A percentile compares a stretch with the other conserved stretches of the same genome.
Conservation (phyloP, 2,113 vertebrate species). For the Camelus bactrianus region DNA sequence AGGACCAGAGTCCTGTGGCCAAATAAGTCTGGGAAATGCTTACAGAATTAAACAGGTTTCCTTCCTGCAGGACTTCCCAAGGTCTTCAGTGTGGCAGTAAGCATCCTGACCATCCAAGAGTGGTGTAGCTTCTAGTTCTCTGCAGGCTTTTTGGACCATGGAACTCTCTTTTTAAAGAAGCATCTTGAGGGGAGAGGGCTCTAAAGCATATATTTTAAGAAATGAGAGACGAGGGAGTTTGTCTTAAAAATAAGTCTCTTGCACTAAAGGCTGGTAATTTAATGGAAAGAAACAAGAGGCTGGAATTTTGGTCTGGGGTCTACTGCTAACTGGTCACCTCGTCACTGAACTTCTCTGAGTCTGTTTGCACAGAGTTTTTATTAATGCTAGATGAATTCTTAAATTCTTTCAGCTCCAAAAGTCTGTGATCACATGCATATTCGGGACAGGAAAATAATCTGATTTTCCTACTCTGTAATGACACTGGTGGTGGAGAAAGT, state of each 20-base stretch:
- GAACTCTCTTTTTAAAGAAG: not conserved
- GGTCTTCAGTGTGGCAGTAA: not conserved
- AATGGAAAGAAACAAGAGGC: not conserved
- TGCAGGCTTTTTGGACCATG: not conserved
- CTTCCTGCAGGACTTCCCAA: not conserved
- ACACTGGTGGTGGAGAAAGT: not conserved
- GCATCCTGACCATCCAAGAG: not conserved
- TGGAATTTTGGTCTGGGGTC: not conserved
- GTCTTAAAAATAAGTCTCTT: conserved; percentile 13
- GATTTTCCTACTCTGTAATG: not conserved
- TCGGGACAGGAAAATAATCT: not conserved
- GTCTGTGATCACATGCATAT: not conserved
- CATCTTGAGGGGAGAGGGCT: not conserved
- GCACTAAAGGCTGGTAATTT: not conserved
- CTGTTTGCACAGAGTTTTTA: not conserved
- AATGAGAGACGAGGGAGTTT: not conserved
- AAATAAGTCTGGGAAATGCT: not conserved
- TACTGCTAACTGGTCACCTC: not conserved
- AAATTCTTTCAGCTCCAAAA: not conserved
- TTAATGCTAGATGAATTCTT: not conserved
- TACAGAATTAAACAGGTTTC: not conserved
- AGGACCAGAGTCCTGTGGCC: not conserved
- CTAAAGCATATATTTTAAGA: not conserved
- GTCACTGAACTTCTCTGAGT: not conserved
- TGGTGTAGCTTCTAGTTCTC: not conserved